Evolutionary conservation across 2,113 vertebrate genomes (phyloP).

Genomic region (Phrynocephalus versicolor): DNA sequence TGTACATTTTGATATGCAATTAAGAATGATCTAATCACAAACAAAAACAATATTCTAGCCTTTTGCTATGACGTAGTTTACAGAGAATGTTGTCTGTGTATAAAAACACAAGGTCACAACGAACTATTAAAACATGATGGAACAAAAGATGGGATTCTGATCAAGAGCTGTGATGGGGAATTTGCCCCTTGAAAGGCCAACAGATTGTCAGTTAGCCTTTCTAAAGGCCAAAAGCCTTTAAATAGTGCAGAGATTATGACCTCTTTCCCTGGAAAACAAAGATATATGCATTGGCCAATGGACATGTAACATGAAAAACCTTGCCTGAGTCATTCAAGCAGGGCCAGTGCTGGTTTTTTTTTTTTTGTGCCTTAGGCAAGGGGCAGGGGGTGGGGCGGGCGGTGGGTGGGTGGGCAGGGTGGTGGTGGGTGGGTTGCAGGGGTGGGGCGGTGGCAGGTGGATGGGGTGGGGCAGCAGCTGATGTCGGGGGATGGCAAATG

Average conservation of each 20-base stretch:
- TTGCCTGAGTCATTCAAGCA: neutral
- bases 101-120: neutral
- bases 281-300: neutral
- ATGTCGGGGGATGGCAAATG: no score
- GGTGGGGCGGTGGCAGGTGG: no score
- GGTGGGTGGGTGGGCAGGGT: no score
- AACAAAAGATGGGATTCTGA: neutral
- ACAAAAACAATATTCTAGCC: neutral
- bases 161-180: neutral
- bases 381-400: no score
- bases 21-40: neutral
- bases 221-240: conserved; percentile 13
- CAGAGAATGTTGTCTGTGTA: neutral
- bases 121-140: neutral
- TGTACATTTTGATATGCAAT: no score
- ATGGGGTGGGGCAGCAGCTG: no score
- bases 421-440: no score
- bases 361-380: no score
- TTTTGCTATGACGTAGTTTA: neutral
- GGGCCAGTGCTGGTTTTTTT: no score
- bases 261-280: conserved; percentile 1
- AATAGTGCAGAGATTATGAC: neutral
- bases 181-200: conserved; percentile 24
- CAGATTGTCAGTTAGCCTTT: conserved; percentile 32
- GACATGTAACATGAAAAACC: neutral